These are phyloP conservation scores for Synergus japonicus DNA, from an alignment of 2,888 invertebrate genomes.

Conservation along the genomic window DNA sequence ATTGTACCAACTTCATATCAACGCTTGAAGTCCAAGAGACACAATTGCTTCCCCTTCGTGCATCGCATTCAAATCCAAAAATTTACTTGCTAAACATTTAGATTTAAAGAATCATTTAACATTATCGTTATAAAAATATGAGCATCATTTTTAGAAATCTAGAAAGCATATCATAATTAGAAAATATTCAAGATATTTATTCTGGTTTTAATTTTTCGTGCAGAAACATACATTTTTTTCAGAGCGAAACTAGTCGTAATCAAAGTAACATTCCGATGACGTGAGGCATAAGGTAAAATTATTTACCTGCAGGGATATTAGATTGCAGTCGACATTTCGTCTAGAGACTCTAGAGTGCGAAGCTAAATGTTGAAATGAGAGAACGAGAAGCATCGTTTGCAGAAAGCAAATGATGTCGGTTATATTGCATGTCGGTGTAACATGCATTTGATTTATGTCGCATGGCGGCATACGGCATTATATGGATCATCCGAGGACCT, in stretches of 20 bases:
- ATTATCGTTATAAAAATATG: no score
- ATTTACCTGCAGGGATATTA: conserved; percentile 21
- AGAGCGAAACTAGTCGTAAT: not conserved
- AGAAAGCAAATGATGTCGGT: conserved; percentile 63
- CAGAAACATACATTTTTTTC: not conserved
- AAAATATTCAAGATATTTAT: not conserved
- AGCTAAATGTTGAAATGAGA: conserved; percentile 32
- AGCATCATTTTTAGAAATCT: not conserved
- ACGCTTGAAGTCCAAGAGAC: not conserved
- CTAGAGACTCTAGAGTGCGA: not conserved
- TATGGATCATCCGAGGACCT: conserved; percentile 65
- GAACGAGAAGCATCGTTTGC: conserved; percentile 37
- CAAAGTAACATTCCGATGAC: conserved; percentile 5
- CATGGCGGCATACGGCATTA: conserved; percentile 63
- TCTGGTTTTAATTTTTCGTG: not conserved
- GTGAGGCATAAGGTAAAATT: not conserved
- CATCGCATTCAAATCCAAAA: not conserved
- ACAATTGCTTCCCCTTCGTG: not conserved
- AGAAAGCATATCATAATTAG: not conserved
- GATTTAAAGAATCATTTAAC: not conserved
- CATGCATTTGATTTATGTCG: conserved; percentile 64
- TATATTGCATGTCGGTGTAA: conserved; percentile 67
- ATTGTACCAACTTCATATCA: not conserved
- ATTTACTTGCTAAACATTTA: not conserved
- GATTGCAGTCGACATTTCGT: conserved; percentile 18